Conservation (phyloP, 23 tunicate species). For the Pegea sp. region DNA sequence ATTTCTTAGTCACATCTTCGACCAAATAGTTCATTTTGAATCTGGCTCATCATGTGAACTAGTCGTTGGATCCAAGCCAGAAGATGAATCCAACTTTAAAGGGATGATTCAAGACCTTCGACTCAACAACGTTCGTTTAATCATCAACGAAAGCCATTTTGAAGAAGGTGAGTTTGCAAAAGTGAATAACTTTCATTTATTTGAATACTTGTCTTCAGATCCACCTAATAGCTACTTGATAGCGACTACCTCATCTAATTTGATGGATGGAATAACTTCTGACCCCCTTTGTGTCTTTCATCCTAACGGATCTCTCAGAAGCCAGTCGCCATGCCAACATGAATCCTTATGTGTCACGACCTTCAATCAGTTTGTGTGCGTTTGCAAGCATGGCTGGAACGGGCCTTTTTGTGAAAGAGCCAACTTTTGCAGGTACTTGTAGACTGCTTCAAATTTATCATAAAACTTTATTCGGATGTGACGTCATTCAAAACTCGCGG, state of each 20-base stretch:
- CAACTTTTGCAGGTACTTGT: constrained; percentile 28
- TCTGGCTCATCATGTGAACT: no score
- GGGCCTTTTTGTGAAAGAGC: constrained; percentile 24
- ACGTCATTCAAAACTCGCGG: no score
- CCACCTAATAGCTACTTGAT: no score
- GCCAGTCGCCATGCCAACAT: constrained; percentile 27
- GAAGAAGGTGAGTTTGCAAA: neutral
- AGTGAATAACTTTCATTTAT: no score
- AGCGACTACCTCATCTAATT: constrained; percentile 2
- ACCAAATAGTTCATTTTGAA: no score
- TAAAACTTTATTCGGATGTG: no score
- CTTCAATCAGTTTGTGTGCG: constrained; percentile 31
- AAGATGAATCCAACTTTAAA: constrained; percentile 23
- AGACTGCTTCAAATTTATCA: no score
- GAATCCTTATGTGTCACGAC: constrained; percentile 11
- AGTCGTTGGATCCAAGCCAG: no score
- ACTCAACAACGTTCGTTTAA: constrained; percentile 3
- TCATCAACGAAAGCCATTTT: neutral
- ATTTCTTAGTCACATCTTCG: no score
- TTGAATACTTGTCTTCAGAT: no score
- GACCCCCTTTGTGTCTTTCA: constrained; percentile 58
- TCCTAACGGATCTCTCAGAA: constrained; percentile 8
- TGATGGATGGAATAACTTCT: constrained; percentile 12
- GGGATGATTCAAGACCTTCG: constrained; percentile 31
- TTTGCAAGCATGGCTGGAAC: constrained; percentile 23